A percentile compares a stretch with the other conserved stretches of the same genome.
These are phyloP conservation scores for Coregonus suidteri DNA, from an alignment of 2,797 vertebrate species.

Conservation along the genomic window DNA sequence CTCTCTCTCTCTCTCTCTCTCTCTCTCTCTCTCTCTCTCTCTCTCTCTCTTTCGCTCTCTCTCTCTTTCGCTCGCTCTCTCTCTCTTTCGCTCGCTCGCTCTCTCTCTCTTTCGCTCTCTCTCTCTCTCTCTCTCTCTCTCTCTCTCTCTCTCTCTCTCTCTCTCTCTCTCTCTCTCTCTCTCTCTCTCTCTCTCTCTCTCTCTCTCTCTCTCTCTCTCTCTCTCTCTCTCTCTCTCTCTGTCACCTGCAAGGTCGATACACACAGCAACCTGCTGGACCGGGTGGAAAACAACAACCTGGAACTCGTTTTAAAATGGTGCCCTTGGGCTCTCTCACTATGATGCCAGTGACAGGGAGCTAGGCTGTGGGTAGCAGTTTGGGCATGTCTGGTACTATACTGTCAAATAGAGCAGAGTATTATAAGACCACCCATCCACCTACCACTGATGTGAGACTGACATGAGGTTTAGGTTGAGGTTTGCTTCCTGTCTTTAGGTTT, in stretches of 20 bases:
- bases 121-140: neutral
- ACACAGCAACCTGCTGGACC: neutral
- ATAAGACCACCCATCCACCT: conserved; percentile 48
- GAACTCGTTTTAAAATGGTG: conserved; percentile 1
- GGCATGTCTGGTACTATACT: conserved; percentile 53
- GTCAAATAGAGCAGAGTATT: conserved; percentile 52
- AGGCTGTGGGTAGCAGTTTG: conserved; percentile 40
- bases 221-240: neutral
- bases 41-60: no score
- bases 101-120: no score
- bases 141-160: neutral
- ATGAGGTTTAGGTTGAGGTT: no score
- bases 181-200: no score
- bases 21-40: no score
- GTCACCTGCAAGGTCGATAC: neutral
- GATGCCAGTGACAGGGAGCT: conserved; percentile 40
- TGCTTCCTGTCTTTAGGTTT: no score
- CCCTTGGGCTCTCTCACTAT: conserved; percentile 20
- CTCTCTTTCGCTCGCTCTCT: neutral
- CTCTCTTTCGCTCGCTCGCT: neutral
- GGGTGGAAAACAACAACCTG: neutral
- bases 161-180: no score
- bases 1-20: neutral
- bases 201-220: neutral
- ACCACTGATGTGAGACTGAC: conserved; percentile 34